Conservation (phyloP, 1,140 invertebrate species). For the Homalodisca vitripennis region DNA sequence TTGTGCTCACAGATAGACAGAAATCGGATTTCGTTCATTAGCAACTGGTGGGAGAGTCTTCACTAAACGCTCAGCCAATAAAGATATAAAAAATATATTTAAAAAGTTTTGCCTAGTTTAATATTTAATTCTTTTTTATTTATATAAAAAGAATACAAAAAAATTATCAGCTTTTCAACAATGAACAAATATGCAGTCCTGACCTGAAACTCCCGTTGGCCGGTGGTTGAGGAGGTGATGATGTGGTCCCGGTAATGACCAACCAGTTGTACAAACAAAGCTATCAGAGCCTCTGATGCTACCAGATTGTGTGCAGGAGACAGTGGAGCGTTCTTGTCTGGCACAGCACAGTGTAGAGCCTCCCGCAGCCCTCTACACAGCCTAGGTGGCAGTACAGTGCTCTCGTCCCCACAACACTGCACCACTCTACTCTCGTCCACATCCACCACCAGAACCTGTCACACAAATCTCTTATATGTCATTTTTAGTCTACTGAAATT, state of each 20-base stretch:
- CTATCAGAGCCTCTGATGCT: slow-evolving; percentile 64
- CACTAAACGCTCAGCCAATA: too few relatives aligned
- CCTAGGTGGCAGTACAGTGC: slow-evolving; percentile 59
- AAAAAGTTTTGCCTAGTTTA: too few relatives aligned
- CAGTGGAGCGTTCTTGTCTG: slow-evolving; percentile 44
- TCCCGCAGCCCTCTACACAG: slow-evolving; percentile 59
- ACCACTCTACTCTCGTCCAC: slow-evolving; percentile 58
- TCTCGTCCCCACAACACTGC: slow-evolving; percentile 60
- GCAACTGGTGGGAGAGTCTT: too few relatives aligned
- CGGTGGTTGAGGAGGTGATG: slow-evolving; percentile 25
- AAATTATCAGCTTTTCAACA: too few relatives aligned
- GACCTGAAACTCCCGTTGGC: slow-evolving; percentile 37
- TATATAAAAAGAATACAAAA: too few relatives aligned
- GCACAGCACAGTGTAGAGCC: slow-evolving; percentile 59
- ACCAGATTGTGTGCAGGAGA: slow-evolving; percentile 55
- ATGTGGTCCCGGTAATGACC: slow-evolving; percentile 56
- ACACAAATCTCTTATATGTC: background rate
- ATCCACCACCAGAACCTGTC: slow-evolving; percentile 65
- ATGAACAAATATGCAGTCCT: too few relatives aligned
- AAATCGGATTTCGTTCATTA: too few relatives aligned
- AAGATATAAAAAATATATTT: too few relatives aligned
- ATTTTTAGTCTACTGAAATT: too few relatives aligned
- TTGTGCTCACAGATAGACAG: too few relatives aligned
- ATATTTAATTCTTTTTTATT: too few relatives aligned
- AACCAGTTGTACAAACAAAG: slow-evolving; percentile 63